Percentiles rank a stretch among this genome's conserved stretches.
phyloP scores from a whole-genome alignment of 1,140 invertebrate species.

The Heliconius nattereri region DNA sequence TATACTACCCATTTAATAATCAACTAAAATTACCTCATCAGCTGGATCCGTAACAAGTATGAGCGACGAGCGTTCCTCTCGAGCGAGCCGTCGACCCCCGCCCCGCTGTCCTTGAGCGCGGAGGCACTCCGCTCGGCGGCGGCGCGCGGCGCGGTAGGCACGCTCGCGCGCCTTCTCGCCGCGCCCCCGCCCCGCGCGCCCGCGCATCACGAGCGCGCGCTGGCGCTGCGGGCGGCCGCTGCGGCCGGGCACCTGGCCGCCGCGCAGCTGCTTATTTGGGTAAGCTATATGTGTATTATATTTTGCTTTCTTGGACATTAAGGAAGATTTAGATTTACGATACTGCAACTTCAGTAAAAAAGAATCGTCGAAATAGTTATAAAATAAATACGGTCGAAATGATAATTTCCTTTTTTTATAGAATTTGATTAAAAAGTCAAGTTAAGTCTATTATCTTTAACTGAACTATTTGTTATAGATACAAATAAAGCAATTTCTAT shows the following conservation, averaged over 20 bases:
- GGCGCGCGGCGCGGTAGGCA: slow-evolving; percentile 52
- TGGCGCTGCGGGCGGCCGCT: slow-evolving; percentile 91
- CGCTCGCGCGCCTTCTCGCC: slow-evolving; percentile 55
- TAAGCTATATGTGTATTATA: slow-evolving; percentile 55
- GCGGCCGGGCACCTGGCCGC: slow-evolving; percentile 94
- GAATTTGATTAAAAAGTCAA: too few species aligned
- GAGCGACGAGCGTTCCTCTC: slow-evolving; percentile 68
- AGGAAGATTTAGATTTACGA: too few species aligned
- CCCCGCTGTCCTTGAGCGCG: not conserved
- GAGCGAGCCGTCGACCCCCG: slow-evolving; percentile 24
- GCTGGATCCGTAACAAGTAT: slow-evolving; percentile 74
- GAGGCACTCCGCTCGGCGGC: slow-evolving; percentile 48
- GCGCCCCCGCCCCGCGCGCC: slow-evolving; percentile 54
- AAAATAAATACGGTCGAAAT: too few species aligned
- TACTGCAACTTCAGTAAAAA: too few species aligned
- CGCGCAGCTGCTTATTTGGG: slow-evolving; percentile 96
- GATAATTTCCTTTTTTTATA: too few species aligned
- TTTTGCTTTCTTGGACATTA: too few species aligned
- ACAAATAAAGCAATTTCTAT: too few species aligned
- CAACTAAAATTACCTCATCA: slow-evolving; percentile 16
- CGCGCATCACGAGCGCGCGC: slow-evolving; percentile 79
- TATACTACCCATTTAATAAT: too few species aligned
- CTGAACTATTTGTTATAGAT: too few species aligned
- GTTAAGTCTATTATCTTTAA: too few species aligned
- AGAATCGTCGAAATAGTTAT: too few species aligned